Percentiles rank a stretch among this genome's conserved stretches.
Conservation (phyloP, 2,797 vertebrate species). For the Tamandua tetradactyla region DNA sequence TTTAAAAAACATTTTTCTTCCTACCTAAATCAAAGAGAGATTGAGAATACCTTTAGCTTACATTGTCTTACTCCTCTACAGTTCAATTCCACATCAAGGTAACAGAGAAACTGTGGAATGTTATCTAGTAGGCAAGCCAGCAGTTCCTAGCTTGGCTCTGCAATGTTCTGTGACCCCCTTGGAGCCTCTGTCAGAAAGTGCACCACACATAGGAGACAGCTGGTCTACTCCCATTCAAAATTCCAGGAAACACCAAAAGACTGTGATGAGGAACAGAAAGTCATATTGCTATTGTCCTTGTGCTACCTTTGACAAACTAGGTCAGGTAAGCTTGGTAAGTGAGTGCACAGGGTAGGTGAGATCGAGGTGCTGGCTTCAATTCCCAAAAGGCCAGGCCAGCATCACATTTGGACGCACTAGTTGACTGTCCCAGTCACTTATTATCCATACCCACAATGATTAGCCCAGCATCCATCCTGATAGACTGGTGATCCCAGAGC, state of each 20-base stretch:
- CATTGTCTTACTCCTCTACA: constrained; percentile 63
- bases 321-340: background rate
- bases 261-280: background rate
- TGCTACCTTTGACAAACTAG: background rate
- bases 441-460: background rate
- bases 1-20: constrained; percentile 11
- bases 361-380: background rate
- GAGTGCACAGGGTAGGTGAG: background rate
- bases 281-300: background rate
- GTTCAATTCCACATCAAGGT: constrained; percentile 56
- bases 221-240: constrained; percentile 31
- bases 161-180: constrained; percentile 58
- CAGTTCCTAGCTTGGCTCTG: constrained; percentile 61
- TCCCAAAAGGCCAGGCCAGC: background rate
- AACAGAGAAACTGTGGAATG: constrained; percentile 58
- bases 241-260: constrained; percentile 9
- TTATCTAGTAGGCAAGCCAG: constrained; percentile 61
- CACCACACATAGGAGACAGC: background rate
- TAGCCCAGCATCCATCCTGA: background rate
- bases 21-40: constrained; percentile 68
- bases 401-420: background rate
- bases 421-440: background rate
- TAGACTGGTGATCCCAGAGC: background rate
- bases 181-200: constrained; percentile 33
- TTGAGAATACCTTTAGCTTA: constrained; percentile 62